Conservation (phyloP, 2,797 vertebrate species). For the Coracias cyanogaster region DNA sequence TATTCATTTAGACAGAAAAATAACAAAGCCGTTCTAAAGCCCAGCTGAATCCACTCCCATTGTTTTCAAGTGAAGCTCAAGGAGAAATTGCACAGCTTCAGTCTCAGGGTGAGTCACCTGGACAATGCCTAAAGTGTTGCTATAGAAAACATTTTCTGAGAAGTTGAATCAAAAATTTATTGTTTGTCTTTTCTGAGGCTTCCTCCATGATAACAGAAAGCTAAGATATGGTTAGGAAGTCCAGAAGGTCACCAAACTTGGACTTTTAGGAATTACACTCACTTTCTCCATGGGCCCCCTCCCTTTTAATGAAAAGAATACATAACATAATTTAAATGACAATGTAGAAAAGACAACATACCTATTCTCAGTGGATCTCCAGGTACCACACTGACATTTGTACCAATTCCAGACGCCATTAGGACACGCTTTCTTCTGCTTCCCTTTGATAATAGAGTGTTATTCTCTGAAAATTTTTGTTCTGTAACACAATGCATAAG, state of each 20-base stretch:
- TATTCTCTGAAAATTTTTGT: conserved; percentile 18
- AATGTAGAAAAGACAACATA: conserved; percentile 51
- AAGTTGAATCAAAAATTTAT: background rate
- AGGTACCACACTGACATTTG: conserved; percentile 72
- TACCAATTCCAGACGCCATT: conserved; percentile 82
- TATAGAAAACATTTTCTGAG: background rate
- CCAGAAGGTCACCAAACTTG: background rate
- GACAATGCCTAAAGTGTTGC: background rate
- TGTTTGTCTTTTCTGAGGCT: background rate
- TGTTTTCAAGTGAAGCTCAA: background rate
- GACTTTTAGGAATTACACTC: background rate
- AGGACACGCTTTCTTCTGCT: conserved; percentile 80
- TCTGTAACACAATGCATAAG: conserved; percentile 47
- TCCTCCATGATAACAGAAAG: background rate
- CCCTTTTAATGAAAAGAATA: background rate
- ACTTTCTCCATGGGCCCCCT: background rate
- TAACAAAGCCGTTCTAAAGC: background rate
- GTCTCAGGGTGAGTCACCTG: background rate
- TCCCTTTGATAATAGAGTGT: conserved; percentile 40
- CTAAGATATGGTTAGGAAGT: background rate
- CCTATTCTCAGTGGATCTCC: conserved; percentile 85
- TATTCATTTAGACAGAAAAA: background rate
- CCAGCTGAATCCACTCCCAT: background rate
- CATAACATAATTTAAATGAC: background rate
- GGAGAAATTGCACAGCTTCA: background rate